Evolutionary conservation across 2,888 invertebrate species (phyloP).

Genomic region (Acrocyrtus sp.): DNA sequence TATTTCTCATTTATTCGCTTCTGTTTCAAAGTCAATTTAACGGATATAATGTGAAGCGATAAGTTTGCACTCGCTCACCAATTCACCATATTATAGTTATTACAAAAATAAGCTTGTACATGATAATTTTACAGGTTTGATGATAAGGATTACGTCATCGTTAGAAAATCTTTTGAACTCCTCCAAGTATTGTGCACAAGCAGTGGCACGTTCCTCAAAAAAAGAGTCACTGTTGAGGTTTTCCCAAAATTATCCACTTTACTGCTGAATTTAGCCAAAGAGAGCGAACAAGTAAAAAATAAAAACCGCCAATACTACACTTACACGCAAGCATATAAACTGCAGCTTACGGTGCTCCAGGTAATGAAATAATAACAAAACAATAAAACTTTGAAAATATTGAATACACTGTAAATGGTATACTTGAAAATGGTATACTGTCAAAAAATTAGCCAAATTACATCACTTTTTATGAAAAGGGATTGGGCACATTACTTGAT

Average conservation of each 20-base stretch:
- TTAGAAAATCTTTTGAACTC: constrained; percentile 60
- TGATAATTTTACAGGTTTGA: constrained; percentile 51
- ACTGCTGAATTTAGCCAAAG: constrained; percentile 44
- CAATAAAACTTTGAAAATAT: too few species aligned
- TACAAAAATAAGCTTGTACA: not conserved
- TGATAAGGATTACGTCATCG: constrained; percentile 57
- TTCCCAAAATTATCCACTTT: constrained; percentile 57
- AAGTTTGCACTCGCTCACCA: too few species aligned
- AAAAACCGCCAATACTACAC: constrained; percentile 59
- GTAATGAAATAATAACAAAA: too few species aligned
- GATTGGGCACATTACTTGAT: constrained; percentile 50
- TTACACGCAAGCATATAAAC: constrained; percentile 60
- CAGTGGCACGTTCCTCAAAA: constrained; percentile 56
- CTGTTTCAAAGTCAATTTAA: too few species aligned
- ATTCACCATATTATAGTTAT: too few species aligned
- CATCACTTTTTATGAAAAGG: too few species aligned
- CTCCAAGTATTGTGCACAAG: constrained; percentile 43
- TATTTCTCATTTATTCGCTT: too few species aligned
- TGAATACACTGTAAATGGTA: too few species aligned
- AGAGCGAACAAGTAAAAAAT: constrained; percentile 49
- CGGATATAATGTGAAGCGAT: too few species aligned
- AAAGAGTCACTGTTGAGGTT: constrained; percentile 57
- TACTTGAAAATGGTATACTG: too few species aligned
- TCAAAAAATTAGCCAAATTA: too few species aligned
- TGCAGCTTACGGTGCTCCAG: constrained; percentile 58